Evolutionary conservation across 1,140 invertebrate genomes (phyloP).

Genomic region (Propsilocerus akamusi): DNA sequence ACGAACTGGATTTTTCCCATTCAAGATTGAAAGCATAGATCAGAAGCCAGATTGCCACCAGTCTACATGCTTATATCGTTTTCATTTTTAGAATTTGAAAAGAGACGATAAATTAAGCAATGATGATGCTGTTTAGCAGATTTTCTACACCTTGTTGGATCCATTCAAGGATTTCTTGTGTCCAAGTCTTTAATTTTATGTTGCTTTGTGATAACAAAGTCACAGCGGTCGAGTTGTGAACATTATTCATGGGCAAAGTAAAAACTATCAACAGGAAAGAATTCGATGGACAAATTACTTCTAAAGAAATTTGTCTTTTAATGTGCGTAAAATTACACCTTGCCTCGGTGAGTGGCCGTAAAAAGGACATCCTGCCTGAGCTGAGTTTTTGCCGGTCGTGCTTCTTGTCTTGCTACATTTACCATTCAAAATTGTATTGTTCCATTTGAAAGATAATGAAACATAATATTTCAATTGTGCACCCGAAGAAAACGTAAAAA

Average conservation of each 20-base stretch:
- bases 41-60: too few relatives aligned
- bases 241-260: background rate
- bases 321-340: constrained; percentile 2
- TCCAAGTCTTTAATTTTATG: background rate
- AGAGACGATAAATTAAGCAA: too few relatives aligned
- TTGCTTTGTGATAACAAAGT: background rate
- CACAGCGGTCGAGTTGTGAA: constrained; percentile 1
- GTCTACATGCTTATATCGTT: too few relatives aligned
- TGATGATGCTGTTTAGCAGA: too few relatives aligned
- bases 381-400: background rate
- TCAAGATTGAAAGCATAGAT: too few relatives aligned
- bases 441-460: background rate
- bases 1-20: too few relatives aligned
- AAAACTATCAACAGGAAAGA: background rate
- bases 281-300: background rate
- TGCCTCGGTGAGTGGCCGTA: background rate
- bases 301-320: constrained; percentile 2
- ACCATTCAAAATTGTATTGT: too few relatives aligned
- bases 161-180: background rate
- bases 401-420: background rate
- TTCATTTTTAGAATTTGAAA: too few relatives aligned
- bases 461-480: background rate
- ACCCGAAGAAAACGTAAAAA: too few relatives aligned
- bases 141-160: background rate
- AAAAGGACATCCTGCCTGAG: background rate